Conservation (phyloP, 2,888 invertebrate genomes). For the Endotricha flammealis region DNA sequence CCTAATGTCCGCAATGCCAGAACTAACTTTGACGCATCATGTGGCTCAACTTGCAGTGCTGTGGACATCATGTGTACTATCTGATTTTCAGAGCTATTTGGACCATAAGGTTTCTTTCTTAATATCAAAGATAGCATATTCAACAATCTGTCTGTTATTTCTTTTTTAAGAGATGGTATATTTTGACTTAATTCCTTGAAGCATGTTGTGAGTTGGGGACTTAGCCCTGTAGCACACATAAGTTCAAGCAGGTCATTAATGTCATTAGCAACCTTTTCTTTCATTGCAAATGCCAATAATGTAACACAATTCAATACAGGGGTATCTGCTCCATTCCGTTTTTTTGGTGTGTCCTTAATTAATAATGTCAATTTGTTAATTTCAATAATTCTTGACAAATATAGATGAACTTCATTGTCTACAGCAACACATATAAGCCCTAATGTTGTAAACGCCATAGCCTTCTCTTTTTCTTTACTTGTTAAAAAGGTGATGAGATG, state of each 20-base stretch:
- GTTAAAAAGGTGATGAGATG: constrained; percentile 88
- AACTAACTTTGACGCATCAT: constrained; percentile 91
- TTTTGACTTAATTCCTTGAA: constrained; percentile 93
- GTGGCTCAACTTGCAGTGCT: constrained; percentile 72
- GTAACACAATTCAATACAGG: constrained; percentile 97
- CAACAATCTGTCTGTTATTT: constrained; percentile 94
- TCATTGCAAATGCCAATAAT: constrained; percentile 92
- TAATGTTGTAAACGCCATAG: constrained; percentile 92
- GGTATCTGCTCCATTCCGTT: constrained; percentile 86
- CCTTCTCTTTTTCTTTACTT: constrained; percentile 90
- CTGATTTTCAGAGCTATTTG: constrained; percentile 75
- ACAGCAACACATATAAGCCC: constrained; percentile 96
- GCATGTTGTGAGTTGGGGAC: constrained; percentile 93
- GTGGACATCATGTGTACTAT: constrained; percentile 59
- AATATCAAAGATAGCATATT: constrained; percentile 94
- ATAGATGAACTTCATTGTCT: constrained; percentile 86
- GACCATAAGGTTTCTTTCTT: constrained; percentile 88
- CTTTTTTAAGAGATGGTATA: constrained; percentile 91
- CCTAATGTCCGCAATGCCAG: constrained; percentile 95
- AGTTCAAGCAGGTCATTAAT: constrained; percentile 91
- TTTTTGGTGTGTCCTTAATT: constrained; percentile 86
- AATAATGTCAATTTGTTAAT: constrained; percentile 87
- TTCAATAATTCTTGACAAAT: constrained; percentile 91
- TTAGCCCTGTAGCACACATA: constrained; percentile 94
- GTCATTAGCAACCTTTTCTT: constrained; percentile 85